phyloP scores from a whole-genome alignment of 2,888 invertebrate species.

The Maniola hyperantus region DNA sequence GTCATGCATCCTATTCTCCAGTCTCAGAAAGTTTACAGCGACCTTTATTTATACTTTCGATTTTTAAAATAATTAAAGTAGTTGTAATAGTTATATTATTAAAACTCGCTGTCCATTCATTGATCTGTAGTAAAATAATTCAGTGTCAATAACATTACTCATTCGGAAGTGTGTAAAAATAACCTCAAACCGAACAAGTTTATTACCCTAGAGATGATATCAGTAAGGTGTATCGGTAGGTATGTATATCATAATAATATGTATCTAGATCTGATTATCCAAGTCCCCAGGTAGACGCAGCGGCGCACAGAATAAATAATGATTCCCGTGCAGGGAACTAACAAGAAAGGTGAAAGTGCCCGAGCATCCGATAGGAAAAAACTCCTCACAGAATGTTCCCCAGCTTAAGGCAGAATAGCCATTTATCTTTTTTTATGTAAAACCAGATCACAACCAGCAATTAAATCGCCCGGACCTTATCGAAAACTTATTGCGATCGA shows the following conservation, averaged over 20 bases:
- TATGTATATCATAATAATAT: slow-evolving; percentile 63
- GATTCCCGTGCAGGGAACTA: slow-evolving; percentile 53
- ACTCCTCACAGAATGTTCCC: slow-evolving; percentile 69
- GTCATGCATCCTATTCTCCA: slow-evolving; percentile 57
- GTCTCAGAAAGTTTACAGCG: slow-evolving; percentile 42
- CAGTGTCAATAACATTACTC: slow-evolving; percentile 20
- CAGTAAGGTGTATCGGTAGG: slow-evolving; percentile 49
- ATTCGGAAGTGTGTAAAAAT: slow-evolving; percentile 32
- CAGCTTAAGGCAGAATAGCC: slow-evolving; percentile 73
- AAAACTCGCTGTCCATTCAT: slow-evolving; percentile 18
- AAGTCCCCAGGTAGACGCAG: slow-evolving; percentile 57
- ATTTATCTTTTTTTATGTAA: slow-evolving; percentile 82
- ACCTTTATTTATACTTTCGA: slow-evolving; percentile 24
- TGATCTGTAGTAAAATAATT: slow-evolving; percentile 7
- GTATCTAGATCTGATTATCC: slow-evolving; percentile 69
- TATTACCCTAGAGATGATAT: slow-evolving; percentile 49
- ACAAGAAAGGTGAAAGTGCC: slow-evolving; percentile 75
- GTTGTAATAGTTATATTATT: background rate
- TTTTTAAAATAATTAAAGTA: slow-evolving; percentile 1
- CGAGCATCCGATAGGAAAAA: slow-evolving; percentile 67
- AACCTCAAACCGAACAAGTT: slow-evolving; percentile 44
- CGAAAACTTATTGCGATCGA: slow-evolving; percentile 82
- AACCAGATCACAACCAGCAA: slow-evolving; percentile 82
- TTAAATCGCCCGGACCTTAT: slow-evolving; percentile 81
- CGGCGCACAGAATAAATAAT: slow-evolving; percentile 68